Conservation (phyloP, 2,888 invertebrate species). For the Lepidocyrtinus sp. region DNA sequence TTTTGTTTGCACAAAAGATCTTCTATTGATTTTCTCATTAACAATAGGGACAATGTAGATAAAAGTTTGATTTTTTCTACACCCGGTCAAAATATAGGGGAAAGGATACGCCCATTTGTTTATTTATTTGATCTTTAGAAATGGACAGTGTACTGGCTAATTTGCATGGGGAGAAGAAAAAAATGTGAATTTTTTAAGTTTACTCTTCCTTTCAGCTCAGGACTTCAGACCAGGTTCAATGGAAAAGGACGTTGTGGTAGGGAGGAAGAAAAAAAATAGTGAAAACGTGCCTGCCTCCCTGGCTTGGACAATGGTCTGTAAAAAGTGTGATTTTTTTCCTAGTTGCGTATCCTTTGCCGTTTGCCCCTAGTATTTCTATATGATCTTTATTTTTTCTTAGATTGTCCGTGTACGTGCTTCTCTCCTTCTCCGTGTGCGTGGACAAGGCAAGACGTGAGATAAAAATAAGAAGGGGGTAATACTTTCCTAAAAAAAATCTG, state of each 20-base stretch:
- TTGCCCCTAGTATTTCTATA: too few species aligned
- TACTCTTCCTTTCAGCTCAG: too few species aligned
- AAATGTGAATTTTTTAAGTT: constrained; percentile 35
- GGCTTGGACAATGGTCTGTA: constrained; percentile 54
- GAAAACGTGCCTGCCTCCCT: constrained; percentile 46
- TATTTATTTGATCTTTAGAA: too few species aligned
- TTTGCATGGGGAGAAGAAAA: constrained; percentile 66
- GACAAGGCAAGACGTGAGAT: constrained; percentile 52
- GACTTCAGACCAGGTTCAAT: constrained; percentile 27
- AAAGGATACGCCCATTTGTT: too few species aligned
- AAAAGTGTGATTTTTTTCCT: constrained; percentile 46
- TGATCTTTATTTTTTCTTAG: constrained; percentile 20
- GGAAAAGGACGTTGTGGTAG: constrained; percentile 42
- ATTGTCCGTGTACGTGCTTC: neutral
- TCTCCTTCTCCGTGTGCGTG: constrained; percentile 17
- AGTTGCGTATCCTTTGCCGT: constrained; percentile 21
- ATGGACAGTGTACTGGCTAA: constrained; percentile 68
- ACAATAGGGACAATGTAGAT: constrained; percentile 2
- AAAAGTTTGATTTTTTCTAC: constrained; percentile 35
- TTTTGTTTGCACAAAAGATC: neutral
- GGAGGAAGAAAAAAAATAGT: constrained; percentile 30
- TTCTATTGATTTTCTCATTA: neutral
- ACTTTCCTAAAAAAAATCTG: constrained; percentile 48
- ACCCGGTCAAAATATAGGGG: constrained; percentile 30
- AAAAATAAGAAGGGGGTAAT: constrained; percentile 34